Conservation (phyloP, 2,888 invertebrate species). For the Euplagia quadripunctaria region DNA sequence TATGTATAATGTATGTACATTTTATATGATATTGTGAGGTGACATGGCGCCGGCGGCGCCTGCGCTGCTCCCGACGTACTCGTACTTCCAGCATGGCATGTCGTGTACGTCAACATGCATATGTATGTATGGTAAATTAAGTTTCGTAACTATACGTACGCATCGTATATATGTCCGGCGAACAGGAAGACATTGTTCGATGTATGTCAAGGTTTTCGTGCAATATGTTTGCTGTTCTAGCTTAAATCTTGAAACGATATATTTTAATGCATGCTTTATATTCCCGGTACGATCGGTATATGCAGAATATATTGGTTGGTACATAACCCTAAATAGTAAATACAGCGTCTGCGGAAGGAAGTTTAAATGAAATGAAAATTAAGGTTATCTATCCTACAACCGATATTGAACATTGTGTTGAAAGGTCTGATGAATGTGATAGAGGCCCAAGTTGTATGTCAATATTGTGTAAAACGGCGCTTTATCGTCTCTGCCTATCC, state of each 20-base stretch:
- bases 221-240: not conserved
- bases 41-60: conserved; percentile 8
- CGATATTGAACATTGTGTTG: not conserved
- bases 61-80: not conserved
- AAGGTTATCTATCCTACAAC: not conserved
- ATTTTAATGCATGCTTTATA: not conserved
- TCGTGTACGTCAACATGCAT: conserved; percentile 8
- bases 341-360: not conserved
- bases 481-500: not conserved
- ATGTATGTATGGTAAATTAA: conserved; percentile 5
- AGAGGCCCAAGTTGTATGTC: not conserved
- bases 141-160: not conserved
- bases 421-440: not conserved
- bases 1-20: not conserved
- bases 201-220: not conserved
- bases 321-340: no score
- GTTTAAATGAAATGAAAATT: not conserved
- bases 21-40: not conserved
- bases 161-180: no score
- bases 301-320: no score
- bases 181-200: conserved; percentile 4
- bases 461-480: not conserved
- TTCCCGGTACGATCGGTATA: not conserved
- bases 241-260: not conserved
- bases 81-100: conserved; percentile 6